Evolutionary conservation across 2,888 invertebrate genomes (phyloP).

Genomic region (Athalia rosae): DNA sequence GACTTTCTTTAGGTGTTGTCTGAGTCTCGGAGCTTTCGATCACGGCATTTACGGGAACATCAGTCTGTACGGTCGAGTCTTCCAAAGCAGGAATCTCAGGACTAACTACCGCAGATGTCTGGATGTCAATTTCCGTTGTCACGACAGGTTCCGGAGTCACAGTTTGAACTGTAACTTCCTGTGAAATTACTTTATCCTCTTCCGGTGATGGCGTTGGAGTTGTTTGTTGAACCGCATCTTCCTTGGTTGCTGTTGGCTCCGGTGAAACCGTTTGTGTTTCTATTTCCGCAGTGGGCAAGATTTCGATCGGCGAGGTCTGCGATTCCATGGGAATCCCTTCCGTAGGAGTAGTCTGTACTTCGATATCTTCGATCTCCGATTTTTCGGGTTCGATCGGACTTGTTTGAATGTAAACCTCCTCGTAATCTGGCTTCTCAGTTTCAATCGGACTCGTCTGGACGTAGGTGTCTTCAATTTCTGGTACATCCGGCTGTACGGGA

Average conservation of each 20-base stretch:
- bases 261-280: conserved; percentile 75
- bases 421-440: conserved; percentile 74
- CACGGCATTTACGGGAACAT: conserved; percentile 65
- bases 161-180: conserved; percentile 74
- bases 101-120: conserved; percentile 59
- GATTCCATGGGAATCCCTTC: conserved; percentile 55
- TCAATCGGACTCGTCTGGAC: conserved; percentile 74
- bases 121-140: conserved; percentile 66
- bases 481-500: conserved; percentile 68
- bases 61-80: conserved; percentile 75
- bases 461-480: conserved; percentile 68
- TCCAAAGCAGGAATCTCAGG: conserved; percentile 70
- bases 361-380: conserved; percentile 55
- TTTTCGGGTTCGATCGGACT: conserved; percentile 75
- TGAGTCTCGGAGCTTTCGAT: conserved; percentile 62
- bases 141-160: conserved; percentile 66
- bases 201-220: conserved; percentile 60
- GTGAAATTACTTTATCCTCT: conserved; percentile 61
- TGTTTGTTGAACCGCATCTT: conserved; percentile 63
- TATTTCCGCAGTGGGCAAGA: conserved; percentile 72
- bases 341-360: conserved; percentile 49
- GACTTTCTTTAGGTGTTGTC: conserved; percentile 60
- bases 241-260: conserved; percentile 61
- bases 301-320: conserved; percentile 66
- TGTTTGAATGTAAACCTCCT: conserved; percentile 71